Evolutionary conservation across 2,113 vertebrate species (phyloP), one percentile per base, ranked within the genome.

Genomic region (Pluvialis apricaria): DNA sequence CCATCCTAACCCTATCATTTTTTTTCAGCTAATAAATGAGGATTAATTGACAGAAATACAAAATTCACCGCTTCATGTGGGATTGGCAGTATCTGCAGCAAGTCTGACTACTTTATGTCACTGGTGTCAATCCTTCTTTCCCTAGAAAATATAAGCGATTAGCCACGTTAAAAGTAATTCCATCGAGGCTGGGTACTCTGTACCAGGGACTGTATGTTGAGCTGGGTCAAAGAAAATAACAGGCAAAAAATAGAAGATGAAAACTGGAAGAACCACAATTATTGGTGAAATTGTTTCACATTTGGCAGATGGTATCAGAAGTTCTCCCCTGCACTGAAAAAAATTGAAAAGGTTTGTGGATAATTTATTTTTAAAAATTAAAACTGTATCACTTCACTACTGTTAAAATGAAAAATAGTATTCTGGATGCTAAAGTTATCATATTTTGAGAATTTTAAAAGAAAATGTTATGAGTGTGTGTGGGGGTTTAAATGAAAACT

Each of bases 31-130:
- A 96, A 70, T 68, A 91, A 94, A 76, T 47, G 49, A 90, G 60
- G 51, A 86, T 94, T 87, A 94, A 78, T 94, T 77, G n/a, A 36
- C 20, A 79, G 73, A 91, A 94, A 71, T 66, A 73, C 15, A 82
- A 82, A 90, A 55, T 72, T 70, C 75, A 18, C 72, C 45, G 5
- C 36, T 90, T 11, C 40, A 28, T 16, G 4, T 49, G 57, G 10
- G 38, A 72, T 13, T 91, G 57, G 70, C 28, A 32, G 65, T 88
- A 28, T 40, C 28, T 72, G 54, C 10, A 71, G 69, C 32, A 75
- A 36, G 5, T 45, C 54, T 68, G 34, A 31, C 62, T 88, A 21
- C 47, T 76, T 15, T 75, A 36, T 16, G 7, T n/a, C 55, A 58
- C 7, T 72, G 40, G 11, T 51, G 21, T 40, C 6, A 57, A 65